Base-by-base conservation (phyloP, 2,113 vertebrate species). In the Columba janthina region DNA sequence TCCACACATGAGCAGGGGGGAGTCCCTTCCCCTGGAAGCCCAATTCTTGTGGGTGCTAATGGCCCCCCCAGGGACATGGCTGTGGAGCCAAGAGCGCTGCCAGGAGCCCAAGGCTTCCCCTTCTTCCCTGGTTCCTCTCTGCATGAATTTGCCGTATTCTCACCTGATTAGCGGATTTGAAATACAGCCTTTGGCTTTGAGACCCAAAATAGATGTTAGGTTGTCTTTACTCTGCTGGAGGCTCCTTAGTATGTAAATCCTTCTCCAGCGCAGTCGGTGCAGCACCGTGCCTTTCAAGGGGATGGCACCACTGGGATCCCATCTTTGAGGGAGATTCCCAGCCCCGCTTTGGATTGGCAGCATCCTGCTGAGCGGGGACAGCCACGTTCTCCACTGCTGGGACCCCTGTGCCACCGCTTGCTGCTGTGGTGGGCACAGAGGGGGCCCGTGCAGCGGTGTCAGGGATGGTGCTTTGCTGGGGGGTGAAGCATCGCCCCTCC, bases 181-280 rank as follows among this genome's bases (percentile, higher is more conserved):
- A 94, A 86, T 65, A 65, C 42, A 93, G 90, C 71, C 91, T 72
- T 85, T 95, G 79, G 88, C 93, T 97, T 60, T 58, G 54, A 92
- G 76, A 82, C 93, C 79, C 66, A 44, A 80, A 97, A 78, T 67
- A 96, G 93, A 69, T 22, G n/a, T 92, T 46, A 26, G 89, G 53
- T 77, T 93, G 80, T 71, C 85, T 89, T 76, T 82, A 40, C 73
- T 83, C 64, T 0, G 3, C 86, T 53, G 77, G 79, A 78, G 73
- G 90, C 90, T 96, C 70, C 66, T 95, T 83, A 94, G 48, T 48
- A 90, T 91, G 96, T 58, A 93, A 96, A 97, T 95, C 94, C 89
- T 69, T 91, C 73, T 81, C 80, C 53, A 81, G 0, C 15, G 4
- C 2, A 1, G 76, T 44, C 2, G 0, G 73, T 62, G 80, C 62